Conservation (phyloP, 2,888 invertebrate genomes). For the Xylota sylvarum region DNA sequence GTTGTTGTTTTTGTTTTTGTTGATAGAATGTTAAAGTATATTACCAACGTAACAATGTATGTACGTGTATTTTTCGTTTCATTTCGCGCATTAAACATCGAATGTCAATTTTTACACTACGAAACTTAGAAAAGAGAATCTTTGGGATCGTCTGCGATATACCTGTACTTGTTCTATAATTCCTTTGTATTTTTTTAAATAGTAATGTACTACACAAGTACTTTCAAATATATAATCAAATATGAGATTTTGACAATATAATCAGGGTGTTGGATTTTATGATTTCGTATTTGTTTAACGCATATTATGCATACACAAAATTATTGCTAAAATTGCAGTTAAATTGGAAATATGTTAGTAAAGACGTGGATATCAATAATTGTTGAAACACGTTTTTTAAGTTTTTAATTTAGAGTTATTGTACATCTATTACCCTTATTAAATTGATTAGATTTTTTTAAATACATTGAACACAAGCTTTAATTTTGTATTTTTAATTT, state of each 20-base stretch:
- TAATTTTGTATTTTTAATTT: too few relatives aligned
- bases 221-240: background rate
- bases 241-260: background rate
- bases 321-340: too few relatives aligned
- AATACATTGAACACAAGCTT: too few relatives aligned
- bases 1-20: constrained; percentile 39
- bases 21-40: constrained; percentile 4
- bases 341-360: too few relatives aligned
- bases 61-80: background rate
- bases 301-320: background rate
- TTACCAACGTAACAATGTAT: background rate
- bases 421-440: background rate
- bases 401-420: too few relatives aligned
- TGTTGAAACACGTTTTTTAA: too few relatives aligned
- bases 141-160: background rate
- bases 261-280: background rate
- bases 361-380: too few relatives aligned
- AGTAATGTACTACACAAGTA: too few relatives aligned
- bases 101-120: constrained; percentile 65
- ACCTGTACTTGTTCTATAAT: background rate
- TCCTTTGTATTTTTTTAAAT: too few relatives aligned
- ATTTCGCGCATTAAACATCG: constrained; percentile 37
- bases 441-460: too few relatives aligned
- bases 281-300: too few relatives aligned
- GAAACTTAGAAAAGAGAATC: background rate